phyloP scores from a whole-genome alignment of 2,888 invertebrate species.

The Hydroisotoma schaefferi region DNA sequence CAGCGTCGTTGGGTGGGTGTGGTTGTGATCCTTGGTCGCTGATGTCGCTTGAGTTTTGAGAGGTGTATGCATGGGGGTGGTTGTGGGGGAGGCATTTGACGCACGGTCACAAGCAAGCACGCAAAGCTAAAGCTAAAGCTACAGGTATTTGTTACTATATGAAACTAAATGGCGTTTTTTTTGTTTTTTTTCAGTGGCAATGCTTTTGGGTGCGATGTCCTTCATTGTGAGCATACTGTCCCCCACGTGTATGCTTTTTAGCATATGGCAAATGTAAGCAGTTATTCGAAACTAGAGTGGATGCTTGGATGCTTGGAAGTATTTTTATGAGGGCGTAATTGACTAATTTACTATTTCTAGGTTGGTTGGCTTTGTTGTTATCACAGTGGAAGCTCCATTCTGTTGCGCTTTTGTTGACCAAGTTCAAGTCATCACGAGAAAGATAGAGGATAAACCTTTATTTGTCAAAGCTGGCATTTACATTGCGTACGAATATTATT shows the following conservation, averaged over 20 bases:
- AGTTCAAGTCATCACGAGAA: conserved; percentile 68
- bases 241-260: conserved; percentile 66
- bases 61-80: too few species aligned
- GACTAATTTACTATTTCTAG: conserved; percentile 53
- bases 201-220: conserved; percentile 75
- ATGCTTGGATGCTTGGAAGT: neutral
- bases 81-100: too few species aligned
- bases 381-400: conserved; percentile 92
- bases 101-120: too few species aligned
- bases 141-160: too few species aligned
- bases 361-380: conserved; percentile 78
- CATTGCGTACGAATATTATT: conserved; percentile 66
- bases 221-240: conserved; percentile 62
- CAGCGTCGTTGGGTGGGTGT: too few species aligned
- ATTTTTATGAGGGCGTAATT: neutral
- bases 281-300: neutral
- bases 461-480: conserved; percentile 87
- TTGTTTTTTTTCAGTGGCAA: conserved; percentile 65
- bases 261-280: conserved; percentile 74
- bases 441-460: conserved; percentile 77
- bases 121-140: too few species aligned
- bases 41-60: too few species aligned
- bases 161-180: too few species aligned
- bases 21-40: too few species aligned
- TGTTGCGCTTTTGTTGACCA: conserved; percentile 95